These are phyloP conservation scores for Neosilurus hyrtlii DNA, from an alignment of 2,797 vertebrate genomes.

Conservation along the genomic window DNA sequence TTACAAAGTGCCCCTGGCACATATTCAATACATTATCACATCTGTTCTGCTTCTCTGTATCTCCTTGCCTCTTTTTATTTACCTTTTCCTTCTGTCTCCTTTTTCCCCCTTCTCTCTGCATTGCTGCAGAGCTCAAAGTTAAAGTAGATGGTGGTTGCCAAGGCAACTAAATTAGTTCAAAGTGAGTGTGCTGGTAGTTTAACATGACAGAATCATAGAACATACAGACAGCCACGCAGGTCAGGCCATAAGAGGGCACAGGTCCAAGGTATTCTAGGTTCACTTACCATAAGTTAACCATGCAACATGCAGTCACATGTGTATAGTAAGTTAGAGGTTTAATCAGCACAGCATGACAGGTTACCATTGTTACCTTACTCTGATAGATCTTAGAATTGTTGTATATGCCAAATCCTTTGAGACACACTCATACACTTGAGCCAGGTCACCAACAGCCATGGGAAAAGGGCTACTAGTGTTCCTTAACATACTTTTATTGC, in stretches of 20 bases:
- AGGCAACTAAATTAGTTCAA: slow-evolving; percentile 65
- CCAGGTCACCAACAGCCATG: neutral
- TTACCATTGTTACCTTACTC: neutral
- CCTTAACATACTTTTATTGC: neutral
- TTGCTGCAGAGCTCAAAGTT: slow-evolving; percentile 53
- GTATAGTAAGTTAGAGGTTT: neutral
- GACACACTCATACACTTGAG: neutral
- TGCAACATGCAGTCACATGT: neutral
- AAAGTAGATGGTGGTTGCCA: slow-evolving; percentile 61
- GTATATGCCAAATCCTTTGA: neutral
- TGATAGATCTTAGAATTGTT: neutral
- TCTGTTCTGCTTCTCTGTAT: neutral
- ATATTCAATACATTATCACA: slow-evolving; percentile 16
- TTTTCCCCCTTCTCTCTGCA: slow-evolving; percentile 39
- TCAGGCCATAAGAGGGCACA: slow-evolving; percentile 2
- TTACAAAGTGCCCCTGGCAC: neutral
- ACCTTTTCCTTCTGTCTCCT: slow-evolving; percentile 28
- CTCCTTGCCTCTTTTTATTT: slow-evolving; percentile 12
- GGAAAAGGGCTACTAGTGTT: neutral
- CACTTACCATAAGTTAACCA: neutral
- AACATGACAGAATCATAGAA: slow-evolving; percentile 34
- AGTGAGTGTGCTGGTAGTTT: slow-evolving; percentile 54
- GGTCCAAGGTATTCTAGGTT: neutral
- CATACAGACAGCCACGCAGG: slow-evolving; percentile 16
- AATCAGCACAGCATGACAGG: neutral